Evolutionary conservation across 2,113 vertebrate genomes (phyloP).

Genomic region (Forbesichthys papilliferus): DNA sequence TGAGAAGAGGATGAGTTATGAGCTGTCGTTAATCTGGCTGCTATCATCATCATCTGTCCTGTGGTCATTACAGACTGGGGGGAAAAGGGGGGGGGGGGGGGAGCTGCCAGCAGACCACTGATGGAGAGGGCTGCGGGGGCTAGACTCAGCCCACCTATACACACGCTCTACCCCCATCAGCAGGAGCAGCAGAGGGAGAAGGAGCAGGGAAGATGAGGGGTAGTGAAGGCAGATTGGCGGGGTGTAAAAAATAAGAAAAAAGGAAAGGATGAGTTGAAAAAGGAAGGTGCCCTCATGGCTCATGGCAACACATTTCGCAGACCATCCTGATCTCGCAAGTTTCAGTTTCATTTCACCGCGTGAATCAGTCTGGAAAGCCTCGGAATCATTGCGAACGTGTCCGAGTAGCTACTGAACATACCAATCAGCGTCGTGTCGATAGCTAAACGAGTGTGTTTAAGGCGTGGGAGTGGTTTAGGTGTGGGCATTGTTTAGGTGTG

Average conservation of each 20-base stretch:
- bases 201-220: not conserved
- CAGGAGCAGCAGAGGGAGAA: constrained; percentile 19
- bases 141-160: constrained; percentile 63
- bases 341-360: too few relatives aligned
- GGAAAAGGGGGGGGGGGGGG: too few relatives aligned
- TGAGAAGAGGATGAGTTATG: constrained; percentile 43
- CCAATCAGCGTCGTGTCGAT: too few relatives aligned
- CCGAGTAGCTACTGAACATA: too few relatives aligned
- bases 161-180: constrained; percentile 58
- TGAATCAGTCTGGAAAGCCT: too few relatives aligned
- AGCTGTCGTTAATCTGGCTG: constrained; percentile 71
- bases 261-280: not conserved
- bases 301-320: too few relatives aligned
- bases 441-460: too few relatives aligned
- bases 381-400: too few relatives aligned
- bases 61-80: constrained; percentile 70
- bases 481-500: too few relatives aligned
- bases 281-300: too few relatives aligned
- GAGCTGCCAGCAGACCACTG: constrained; percentile 66
- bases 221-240: not conserved
- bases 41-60: constrained; percentile 77
- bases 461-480: too few relatives aligned
- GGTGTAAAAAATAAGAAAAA: constrained; percentile 1
- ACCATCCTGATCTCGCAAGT: too few relatives aligned
- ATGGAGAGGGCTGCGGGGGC: constrained; percentile 63